Conservation (phyloP, 2,113 vertebrate species). For the Crotophaga sulcirostris region DNA sequence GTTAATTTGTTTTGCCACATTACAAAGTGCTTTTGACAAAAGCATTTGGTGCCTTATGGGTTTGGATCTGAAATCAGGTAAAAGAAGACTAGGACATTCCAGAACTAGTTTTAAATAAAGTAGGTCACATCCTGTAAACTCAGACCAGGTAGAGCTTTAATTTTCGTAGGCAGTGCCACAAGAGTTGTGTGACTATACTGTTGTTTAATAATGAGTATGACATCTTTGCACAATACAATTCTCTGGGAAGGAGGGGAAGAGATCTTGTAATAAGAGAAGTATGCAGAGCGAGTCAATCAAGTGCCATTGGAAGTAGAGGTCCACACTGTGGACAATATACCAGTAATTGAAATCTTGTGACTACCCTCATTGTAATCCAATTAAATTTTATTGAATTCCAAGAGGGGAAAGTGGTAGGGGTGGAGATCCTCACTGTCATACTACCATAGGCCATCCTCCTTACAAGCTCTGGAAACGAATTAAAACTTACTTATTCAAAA, state of each 20-base stretch:
- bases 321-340: background rate
- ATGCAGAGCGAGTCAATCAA: background rate
- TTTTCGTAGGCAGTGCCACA: background rate
- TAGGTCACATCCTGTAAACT: conserved; percentile 37
- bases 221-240: background rate
- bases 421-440: background rate
- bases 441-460: background rate
- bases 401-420: background rate
- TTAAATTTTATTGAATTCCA: conserved; percentile 66
- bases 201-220: conserved; percentile 7
- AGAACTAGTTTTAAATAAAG: conserved; percentile 51
- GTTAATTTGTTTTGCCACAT: background rate
- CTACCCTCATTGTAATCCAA: conserved; percentile 50
- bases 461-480: conserved; percentile 47
- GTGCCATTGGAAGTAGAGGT: background rate
- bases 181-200: conserved; percentile 21
- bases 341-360: conserved; percentile 44
- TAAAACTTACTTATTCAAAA: conserved; percentile 61
- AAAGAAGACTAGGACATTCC: background rate
- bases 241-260: background rate
- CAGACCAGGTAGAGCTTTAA: conserved; percentile 3
- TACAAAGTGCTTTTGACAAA: background rate
- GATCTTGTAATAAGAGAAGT: background rate
- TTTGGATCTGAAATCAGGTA: background rate
- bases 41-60: background rate